Conservation (phyloP, 2,888 invertebrate genomes). For the Papilio gigon region DNA sequence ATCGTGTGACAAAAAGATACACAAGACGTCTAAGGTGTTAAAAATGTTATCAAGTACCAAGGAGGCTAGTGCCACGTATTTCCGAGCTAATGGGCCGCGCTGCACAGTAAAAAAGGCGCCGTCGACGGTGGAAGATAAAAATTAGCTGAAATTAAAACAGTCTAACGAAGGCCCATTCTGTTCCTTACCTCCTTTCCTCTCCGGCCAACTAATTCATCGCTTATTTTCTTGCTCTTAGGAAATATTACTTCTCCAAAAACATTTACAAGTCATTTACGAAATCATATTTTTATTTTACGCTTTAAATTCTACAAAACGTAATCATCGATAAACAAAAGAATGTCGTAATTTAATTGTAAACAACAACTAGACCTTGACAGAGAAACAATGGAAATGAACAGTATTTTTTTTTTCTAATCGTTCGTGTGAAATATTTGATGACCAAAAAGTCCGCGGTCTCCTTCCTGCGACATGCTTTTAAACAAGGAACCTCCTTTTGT, state of each 20-base stretch:
- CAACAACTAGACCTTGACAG: too few relatives aligned
- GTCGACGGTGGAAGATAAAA: constrained; percentile 76
- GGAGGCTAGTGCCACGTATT: constrained; percentile 32
- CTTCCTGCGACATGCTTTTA: background rate
- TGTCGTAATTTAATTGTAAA: background rate
- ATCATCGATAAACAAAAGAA: too few relatives aligned
- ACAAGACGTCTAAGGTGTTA: too few relatives aligned
- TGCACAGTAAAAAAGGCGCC: constrained; percentile 73
- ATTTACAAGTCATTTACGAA: constrained; percentile 15
- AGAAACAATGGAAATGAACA: too few relatives aligned
- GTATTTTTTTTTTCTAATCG: too few relatives aligned
- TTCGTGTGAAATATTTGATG: background rate
- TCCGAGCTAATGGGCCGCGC: constrained; percentile 73
- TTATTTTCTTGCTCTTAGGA: constrained; percentile 33
- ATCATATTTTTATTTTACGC: background rate
- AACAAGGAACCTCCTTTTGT: constrained; percentile 25
- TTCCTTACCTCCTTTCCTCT: constrained; percentile 46
- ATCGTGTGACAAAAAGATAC: too few relatives aligned
- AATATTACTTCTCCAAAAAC: constrained; percentile 3
- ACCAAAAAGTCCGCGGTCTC: background rate
- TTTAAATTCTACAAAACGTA: too few relatives aligned
- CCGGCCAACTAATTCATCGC: constrained; percentile 42
- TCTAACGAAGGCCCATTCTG: constrained; percentile 81
- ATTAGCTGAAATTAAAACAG: constrained; percentile 83
- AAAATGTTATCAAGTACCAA: constrained; percentile 59